A percentile compares a stretch with the other conserved stretches of the same genome.
Conservation (phyloP, 2,888 invertebrate species). For the Agrotis exclamationis region DNA sequence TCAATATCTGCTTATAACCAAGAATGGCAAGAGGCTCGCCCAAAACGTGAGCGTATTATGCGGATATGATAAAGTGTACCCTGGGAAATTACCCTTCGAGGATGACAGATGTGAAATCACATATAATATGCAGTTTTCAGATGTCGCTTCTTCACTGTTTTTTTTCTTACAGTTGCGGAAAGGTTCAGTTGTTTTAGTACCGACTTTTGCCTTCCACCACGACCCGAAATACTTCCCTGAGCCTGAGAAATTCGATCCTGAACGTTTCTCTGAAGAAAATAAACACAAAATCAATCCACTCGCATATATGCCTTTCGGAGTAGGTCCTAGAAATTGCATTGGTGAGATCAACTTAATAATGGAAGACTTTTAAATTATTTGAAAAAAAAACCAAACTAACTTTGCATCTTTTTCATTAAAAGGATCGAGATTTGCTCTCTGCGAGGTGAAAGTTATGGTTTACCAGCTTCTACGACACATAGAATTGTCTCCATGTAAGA, state of each 20-base stretch:
- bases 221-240: conserved; percentile 89
- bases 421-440: conserved; percentile 82
- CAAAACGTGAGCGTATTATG: neutral
- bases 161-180: conserved; percentile 71
- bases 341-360: conserved; percentile 75
- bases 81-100: neutral
- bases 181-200: conserved; percentile 78
- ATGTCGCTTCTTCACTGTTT: neutral
- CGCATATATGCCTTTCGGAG: conserved; percentile 90
- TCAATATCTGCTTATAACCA: neutral
- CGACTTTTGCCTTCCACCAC: conserved; percentile 84
- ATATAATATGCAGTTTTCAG: neutral
- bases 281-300: conserved; percentile 81
- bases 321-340: conserved; percentile 92
- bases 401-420: conserved; percentile 7
- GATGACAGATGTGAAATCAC: neutral
- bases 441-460: conserved; percentile 80
- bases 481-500: conserved; percentile 74
- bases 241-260: conserved; percentile 91
- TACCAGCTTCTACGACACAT: conserved; percentile 78
- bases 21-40: too few species aligned
- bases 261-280: conserved; percentile 91
- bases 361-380: neutral
- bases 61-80: neutral
- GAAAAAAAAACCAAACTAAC: neutral